Base-by-base conservation (phyloP, 2,888 invertebrate species). In the Ichneumoninae sp. region DNA sequence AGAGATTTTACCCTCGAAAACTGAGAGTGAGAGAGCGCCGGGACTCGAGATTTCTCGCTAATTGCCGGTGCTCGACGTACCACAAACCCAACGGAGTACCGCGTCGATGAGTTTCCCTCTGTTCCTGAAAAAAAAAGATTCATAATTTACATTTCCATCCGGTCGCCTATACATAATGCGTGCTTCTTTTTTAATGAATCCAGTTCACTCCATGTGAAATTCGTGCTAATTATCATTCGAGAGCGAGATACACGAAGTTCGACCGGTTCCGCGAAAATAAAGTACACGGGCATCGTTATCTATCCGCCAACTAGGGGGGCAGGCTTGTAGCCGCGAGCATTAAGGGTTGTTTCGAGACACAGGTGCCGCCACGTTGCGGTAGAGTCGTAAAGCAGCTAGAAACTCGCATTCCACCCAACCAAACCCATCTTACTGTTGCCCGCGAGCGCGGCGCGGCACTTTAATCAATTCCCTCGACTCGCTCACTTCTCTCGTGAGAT, bases 321-420 rank as follows among this genome's bases (percentile, higher is more conserved):
- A 30, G 30, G 50, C 22, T 52, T 26, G 82, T 68, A 74, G 77
- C 13, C 79, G 80, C 33, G 54, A 74, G 72, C 76, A 80, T 82
- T 83, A 62, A 86, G 69, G 68, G 65, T 71, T 74, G 74, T 86
- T 82, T 80, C 83, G 87, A 88, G 89, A 87, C 87, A 92, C 90
- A 88, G 86, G 93, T 93, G 93, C 91, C 92, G 93, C 93, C 93
- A 92, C 91, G 92, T 91, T 89, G 89, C 93, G 93, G 93, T 84
- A 85, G 78, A 81, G 75, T 84, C 87, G 87, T 89, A 90, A 93
- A 93, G 91, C 88, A 90, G 74, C 90, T 90, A 90, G 91, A 68
- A 80, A 68, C 76, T 77, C 44, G 65, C 76, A 65, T 71, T 65
- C 69, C 66, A 54, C 47, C 30, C 75, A 76, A 83, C 69, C 70